Conservation (phyloP, 2,113 vertebrate genomes). For the Mastomys coucha region DNA sequence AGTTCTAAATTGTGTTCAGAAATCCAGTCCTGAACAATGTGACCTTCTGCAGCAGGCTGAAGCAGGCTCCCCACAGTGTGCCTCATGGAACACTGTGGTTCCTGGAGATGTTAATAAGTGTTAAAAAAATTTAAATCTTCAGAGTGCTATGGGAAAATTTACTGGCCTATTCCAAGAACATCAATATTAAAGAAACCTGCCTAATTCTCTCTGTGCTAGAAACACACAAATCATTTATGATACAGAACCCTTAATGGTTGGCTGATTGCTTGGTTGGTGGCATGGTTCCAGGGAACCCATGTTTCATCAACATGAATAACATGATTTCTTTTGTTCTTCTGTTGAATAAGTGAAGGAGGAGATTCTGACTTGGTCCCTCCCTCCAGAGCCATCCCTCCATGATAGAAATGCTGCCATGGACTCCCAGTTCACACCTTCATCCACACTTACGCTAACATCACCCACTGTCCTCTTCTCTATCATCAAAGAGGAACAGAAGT, state of each 20-base stretch:
- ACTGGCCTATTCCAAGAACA: neutral
- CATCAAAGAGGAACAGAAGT: neutral
- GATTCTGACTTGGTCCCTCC: neutral
- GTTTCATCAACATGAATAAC: neutral
- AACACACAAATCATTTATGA: neutral
- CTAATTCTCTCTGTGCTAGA: neutral
- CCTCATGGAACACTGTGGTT: neutral
- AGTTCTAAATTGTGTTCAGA: neutral
- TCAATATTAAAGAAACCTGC: neutral
- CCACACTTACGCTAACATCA: too few relatives aligned
- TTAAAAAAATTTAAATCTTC: neutral
- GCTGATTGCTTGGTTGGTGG: neutral
- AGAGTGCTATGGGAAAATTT: neutral
- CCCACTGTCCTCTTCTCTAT: neutral
- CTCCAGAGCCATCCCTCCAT: neutral
- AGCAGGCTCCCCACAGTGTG: neutral
- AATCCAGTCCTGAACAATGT: neutral
- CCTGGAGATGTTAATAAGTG: neutral
- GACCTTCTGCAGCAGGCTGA: neutral
- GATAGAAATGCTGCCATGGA: neutral
- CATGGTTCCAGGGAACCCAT: neutral
- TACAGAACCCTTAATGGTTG: neutral
- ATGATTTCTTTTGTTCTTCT: neutral
- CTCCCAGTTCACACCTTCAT: neutral
- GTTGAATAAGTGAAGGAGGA: neutral